Conservation (phyloP, 2,888 invertebrate species). For the Drosophila engyochracea region DNA sequence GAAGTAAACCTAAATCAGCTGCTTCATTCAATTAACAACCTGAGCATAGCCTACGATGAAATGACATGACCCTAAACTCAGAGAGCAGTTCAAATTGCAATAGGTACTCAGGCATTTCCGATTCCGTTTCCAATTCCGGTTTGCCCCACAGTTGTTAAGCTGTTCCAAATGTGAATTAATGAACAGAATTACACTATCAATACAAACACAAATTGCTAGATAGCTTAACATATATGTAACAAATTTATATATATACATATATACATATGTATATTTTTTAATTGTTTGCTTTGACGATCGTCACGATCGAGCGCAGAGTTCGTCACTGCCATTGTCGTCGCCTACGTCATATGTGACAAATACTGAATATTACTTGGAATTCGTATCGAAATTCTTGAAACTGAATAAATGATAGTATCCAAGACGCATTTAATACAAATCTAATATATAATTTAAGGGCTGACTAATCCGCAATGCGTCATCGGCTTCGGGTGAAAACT, state of each 20-base stretch:
- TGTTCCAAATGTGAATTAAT: not conserved
- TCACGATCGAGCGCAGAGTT: constrained; percentile 42
- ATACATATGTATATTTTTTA: constrained; percentile 11
- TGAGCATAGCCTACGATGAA: not conserved
- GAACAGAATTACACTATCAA: not conserved
- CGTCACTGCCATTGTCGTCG: constrained; percentile 25
- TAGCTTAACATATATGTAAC: not conserved
- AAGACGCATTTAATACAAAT: not conserved
- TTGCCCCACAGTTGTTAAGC: not conserved
- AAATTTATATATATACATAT: not conserved
- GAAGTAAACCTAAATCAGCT: not conserved
- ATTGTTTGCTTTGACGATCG: constrained; percentile 38
- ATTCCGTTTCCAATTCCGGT: not conserved
- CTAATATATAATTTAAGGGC: constrained; percentile 1
- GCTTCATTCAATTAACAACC: not conserved
- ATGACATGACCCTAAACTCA: not conserved
- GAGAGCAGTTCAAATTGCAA: not conserved
- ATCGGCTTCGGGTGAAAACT: constrained; percentile 12
- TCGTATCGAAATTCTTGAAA: constrained; percentile 54
- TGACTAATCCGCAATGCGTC: constrained; percentile 55
- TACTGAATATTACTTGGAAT: constrained; percentile 53
- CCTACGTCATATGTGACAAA: constrained; percentile 32
- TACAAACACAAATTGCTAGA: not conserved
- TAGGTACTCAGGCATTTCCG: not conserved
- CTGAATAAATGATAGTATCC: constrained; percentile 2